Conservation (phyloP, 2,888 invertebrate species). For the Agrotis segetum region DNA sequence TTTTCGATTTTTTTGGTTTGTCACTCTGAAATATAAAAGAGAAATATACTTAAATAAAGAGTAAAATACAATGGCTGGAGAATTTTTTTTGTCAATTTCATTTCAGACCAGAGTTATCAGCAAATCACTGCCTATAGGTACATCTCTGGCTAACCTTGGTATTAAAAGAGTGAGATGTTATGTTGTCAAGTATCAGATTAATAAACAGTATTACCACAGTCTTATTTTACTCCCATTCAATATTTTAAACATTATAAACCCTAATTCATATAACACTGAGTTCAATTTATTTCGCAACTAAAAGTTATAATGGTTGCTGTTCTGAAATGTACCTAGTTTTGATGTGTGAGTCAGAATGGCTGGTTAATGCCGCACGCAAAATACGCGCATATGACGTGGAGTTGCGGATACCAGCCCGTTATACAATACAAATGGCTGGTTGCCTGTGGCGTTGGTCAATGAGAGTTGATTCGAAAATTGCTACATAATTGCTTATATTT, state of each 20-base stretch:
- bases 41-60: neutral
- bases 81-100: too few relatives aligned
- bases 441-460: too few relatives aligned
- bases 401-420: too few relatives aligned
- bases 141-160: neutral
- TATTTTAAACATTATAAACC: neutral
- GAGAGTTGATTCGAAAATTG: too few relatives aligned
- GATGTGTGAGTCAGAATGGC: too few relatives aligned
- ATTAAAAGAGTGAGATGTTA: neutral
- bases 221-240: neutral
- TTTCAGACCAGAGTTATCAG: too few relatives aligned
- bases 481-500: too few relatives aligned
- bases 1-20: conserved; percentile 48
- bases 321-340: conserved; percentile 13
- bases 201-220: conserved; percentile 7
- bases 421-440: too few relatives aligned
- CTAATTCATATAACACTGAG: neutral
- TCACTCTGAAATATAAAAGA: conserved; percentile 40
- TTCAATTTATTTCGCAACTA: neutral
- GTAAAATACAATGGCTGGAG: too few relatives aligned
- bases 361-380: too few relatives aligned
- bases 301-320: neutral
- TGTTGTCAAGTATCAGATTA: conserved; percentile 1
- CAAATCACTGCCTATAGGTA: neutral
- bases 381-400: too few relatives aligned